These are phyloP conservation scores for Drosophila sproati DNA, from an alignment of 1,140 invertebrate species.

Conservation along the genomic window DNA sequence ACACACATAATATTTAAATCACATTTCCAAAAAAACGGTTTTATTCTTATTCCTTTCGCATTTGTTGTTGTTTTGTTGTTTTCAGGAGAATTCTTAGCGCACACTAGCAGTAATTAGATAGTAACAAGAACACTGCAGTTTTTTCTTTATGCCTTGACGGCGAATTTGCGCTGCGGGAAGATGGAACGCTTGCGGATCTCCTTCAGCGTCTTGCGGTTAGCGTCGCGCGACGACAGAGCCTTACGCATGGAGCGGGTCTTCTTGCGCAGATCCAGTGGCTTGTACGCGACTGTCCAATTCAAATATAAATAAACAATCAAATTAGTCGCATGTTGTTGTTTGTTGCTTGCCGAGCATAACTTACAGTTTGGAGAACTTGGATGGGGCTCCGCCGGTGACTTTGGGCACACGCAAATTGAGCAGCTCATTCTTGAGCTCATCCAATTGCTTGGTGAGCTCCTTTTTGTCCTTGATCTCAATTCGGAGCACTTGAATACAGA, in stretches of 20 bases:
- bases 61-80: slow-evolving; percentile 10
- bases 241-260: slow-evolving; percentile 97
- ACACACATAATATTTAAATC: slow-evolving; percentile 38
- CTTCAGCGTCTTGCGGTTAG: slow-evolving; percentile 94
- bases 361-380: slow-evolving; percentile 99
- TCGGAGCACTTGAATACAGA: slow-evolving; percentile 94
- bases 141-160: slow-evolving; percentile 95
- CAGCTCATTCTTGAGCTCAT: slow-evolving; percentile 98
- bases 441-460: slow-evolving; percentile 97
- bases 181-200: slow-evolving; percentile 93
- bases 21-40: slow-evolving; percentile 75
- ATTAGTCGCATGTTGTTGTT: not conserved
- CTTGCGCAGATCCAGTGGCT: slow-evolving; percentile 97
- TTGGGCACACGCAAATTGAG: slow-evolving; percentile 96
- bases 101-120: slow-evolving; percentile 47
- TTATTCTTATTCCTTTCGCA: slow-evolving; percentile 52
- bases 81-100: slow-evolving; percentile 70
- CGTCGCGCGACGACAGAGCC: slow-evolving; percentile 94
- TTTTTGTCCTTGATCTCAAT: slow-evolving; percentile 98
- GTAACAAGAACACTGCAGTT: slow-evolving; percentile 12
- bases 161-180: slow-evolving; percentile 96
- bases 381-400: slow-evolving; percentile 98
- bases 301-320: slow-evolving; percentile 9
- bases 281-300: slow-evolving; percentile 92
- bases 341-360: slow-evolving; percentile 88